Percentiles rank a stretch among this genome's conserved stretches.
These are phyloP conservation scores for Gallinago undulata DNA, from an alignment of 2,113 vertebrate genomes.

Conservation along the genomic window DNA sequence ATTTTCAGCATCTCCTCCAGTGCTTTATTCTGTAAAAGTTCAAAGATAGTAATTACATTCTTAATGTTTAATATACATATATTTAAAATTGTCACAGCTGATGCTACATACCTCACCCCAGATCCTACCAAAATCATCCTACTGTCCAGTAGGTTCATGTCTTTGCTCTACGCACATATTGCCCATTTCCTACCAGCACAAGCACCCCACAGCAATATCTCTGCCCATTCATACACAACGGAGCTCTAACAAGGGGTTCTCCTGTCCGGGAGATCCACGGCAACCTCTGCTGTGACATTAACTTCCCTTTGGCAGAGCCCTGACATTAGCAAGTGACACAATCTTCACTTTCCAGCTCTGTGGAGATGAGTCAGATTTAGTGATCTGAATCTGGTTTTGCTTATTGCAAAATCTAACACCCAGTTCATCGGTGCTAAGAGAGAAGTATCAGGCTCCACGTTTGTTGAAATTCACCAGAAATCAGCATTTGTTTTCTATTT, in stretches of 20 bases:
- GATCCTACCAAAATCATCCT: background rate
- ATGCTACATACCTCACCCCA: background rate
- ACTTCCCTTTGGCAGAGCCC: background rate
- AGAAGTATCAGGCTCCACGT: background rate
- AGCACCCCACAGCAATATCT: background rate
- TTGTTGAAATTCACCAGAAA: background rate
- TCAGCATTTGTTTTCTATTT: background rate
- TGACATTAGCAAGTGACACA: background rate
- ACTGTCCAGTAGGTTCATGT: background rate
- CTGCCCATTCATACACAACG: background rate
- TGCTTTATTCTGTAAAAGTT: constrained; percentile 68
- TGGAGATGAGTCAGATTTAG: background rate
- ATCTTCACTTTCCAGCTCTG: background rate
- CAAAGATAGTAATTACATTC: background rate
- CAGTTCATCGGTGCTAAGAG: background rate
- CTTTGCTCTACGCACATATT: background rate
- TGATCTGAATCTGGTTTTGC: background rate
- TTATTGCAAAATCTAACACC: background rate
- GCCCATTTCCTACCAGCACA: background rate
- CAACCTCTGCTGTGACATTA: background rate
- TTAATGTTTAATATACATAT: background rate
- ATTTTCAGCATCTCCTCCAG: constrained; percentile 79
- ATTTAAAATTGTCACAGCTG: background rate
- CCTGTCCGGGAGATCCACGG: background rate
- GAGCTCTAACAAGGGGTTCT: background rate